phyloP scores from a whole-genome alignment of 1,140 invertebrate species.

The Ostrea edulis region DNA sequence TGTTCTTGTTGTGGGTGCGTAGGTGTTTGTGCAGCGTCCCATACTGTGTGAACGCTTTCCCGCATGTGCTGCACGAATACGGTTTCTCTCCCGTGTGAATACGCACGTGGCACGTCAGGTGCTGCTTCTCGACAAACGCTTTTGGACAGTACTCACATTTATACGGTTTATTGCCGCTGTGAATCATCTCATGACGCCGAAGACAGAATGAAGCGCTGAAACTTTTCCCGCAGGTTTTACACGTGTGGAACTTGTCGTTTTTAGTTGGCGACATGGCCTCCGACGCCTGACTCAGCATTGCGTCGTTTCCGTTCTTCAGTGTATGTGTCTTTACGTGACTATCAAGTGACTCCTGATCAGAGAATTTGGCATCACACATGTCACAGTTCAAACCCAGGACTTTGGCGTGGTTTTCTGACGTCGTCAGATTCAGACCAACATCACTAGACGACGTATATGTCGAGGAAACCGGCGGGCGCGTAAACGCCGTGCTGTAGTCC shows the following conservation, averaged over 20 bases:
- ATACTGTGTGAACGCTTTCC: constrained; percentile 56
- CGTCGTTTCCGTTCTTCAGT: neutral
- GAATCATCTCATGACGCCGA: constrained; percentile 52
- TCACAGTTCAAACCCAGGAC: neutral
- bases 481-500: neutral
- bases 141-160: constrained; percentile 64
- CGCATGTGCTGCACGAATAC: constrained; percentile 63
- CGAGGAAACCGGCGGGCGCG: neutral
- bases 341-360: constrained; percentile 1
- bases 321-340: constrained; percentile 35
- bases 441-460: constrained; percentile 23
- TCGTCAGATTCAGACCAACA: constrained; percentile 21
- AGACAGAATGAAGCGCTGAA: constrained; percentile 48
- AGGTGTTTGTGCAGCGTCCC: constrained; percentile 95
- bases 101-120: constrained; percentile 54
- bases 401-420: neutral
- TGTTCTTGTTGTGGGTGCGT: constrained; percentile 96
- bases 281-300: constrained; percentile 27
- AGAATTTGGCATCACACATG: constrained; percentile 1
- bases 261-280: constrained; percentile 50
- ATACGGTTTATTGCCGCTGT: constrained; percentile 57
- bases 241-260: constrained; percentile 79
- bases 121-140: constrained; percentile 51
- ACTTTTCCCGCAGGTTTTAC: constrained; percentile 78
- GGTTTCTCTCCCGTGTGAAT: constrained; percentile 59